Percentiles rank a stretch among this genome's conserved stretches.
These are phyloP conservation scores for Drosophila arizonae DNA, from an alignment of 1,140 invertebrate species.

Conservation along the genomic window DNA sequence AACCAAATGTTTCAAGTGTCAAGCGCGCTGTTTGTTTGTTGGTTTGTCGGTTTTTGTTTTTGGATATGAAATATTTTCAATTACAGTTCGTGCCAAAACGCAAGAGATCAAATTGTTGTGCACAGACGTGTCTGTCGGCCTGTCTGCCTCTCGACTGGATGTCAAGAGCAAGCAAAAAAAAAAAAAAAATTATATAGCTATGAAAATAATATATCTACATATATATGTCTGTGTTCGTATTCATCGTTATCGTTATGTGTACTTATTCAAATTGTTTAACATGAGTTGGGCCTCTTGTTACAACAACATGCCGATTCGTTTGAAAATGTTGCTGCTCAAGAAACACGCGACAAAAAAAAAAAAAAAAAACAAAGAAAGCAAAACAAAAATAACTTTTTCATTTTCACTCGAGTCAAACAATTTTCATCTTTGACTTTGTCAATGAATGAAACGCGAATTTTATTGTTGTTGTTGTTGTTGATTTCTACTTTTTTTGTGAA, in stretches of 20 bases:
- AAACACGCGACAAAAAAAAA: slow-evolving; percentile 66
- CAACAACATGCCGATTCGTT: slow-evolving; percentile 28
- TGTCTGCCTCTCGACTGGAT: slow-evolving; percentile 43
- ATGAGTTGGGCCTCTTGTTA: slow-evolving; percentile 68
- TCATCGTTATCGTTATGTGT: slow-evolving; percentile 35
- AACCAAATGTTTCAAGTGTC: slow-evolving; percentile 75
- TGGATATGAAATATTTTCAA: slow-evolving; percentile 66
- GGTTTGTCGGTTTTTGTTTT: slow-evolving; percentile 20
- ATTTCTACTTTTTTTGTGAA: slow-evolving; percentile 53
- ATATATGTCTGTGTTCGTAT: not conserved
- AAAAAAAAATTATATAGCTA: slow-evolving; percentile 11
- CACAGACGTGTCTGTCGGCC: slow-evolving; percentile 46
- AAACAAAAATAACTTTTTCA: slow-evolving; percentile 32
- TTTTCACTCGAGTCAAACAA: slow-evolving; percentile 33
- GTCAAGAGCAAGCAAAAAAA: slow-evolving; percentile 45
- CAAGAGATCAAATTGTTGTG: slow-evolving; percentile 71
- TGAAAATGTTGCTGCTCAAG: slow-evolving; percentile 30
- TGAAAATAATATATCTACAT: slow-evolving; percentile 16
- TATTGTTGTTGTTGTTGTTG: slow-evolving; percentile 37
- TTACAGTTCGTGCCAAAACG: slow-evolving; percentile 79
- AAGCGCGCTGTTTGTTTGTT: slow-evolving; percentile 55
- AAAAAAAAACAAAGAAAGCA: slow-evolving; percentile 28
- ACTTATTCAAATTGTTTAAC: slow-evolving; percentile 75
- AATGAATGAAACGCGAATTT: slow-evolving; percentile 66
- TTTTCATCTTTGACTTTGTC: slow-evolving; percentile 43